phyloP scores from a whole-genome alignment of 2,797 vertebrate species.

The Alauda arvensis region DNA sequence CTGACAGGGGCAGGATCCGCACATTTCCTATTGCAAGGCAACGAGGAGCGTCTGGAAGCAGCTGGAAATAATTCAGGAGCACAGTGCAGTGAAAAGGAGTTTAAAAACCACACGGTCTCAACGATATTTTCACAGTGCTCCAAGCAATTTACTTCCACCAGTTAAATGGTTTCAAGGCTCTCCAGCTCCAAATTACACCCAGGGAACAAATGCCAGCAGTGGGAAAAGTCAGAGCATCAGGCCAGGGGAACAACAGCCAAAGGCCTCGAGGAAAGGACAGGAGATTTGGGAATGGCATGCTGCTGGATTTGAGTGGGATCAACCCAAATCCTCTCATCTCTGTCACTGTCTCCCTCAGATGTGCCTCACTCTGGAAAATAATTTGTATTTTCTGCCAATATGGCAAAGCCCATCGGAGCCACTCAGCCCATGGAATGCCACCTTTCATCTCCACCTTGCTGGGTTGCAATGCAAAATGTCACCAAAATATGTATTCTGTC shows the following conservation, averaged over 20 bases:
- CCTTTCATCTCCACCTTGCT: background rate
- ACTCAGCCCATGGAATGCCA: background rate
- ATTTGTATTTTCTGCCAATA: background rate
- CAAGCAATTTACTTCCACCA: conserved; percentile 77
- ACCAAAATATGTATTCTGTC: background rate
- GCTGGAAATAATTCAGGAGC: conserved; percentile 85
- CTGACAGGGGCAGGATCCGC: conserved; percentile 32
- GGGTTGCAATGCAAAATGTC: background rate
- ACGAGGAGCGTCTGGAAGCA: conserved; percentile 68
- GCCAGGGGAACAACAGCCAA: conserved; percentile 50
- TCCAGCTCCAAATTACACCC: conserved; percentile 70
- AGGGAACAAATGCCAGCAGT: conserved; percentile 51
- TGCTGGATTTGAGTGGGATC: background rate
- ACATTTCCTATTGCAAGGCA: conserved; percentile 46
- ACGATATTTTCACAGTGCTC: conserved; percentile 80
- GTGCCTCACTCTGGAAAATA: background rate
- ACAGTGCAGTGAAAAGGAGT: conserved; percentile 67
- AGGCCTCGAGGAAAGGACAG: conserved; percentile 61
- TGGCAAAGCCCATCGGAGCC: background rate
- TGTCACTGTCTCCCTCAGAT: background rate
- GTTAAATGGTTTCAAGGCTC: conserved; percentile 82
- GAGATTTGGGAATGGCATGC: conserved; percentile 52
- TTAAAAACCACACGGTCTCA: conserved; percentile 77
- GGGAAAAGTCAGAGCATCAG: conserved; percentile 56
- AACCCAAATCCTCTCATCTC: background rate